phyloP scores from a whole-genome alignment of 1,140 invertebrate species.

The Gerris buenoi region DNA sequence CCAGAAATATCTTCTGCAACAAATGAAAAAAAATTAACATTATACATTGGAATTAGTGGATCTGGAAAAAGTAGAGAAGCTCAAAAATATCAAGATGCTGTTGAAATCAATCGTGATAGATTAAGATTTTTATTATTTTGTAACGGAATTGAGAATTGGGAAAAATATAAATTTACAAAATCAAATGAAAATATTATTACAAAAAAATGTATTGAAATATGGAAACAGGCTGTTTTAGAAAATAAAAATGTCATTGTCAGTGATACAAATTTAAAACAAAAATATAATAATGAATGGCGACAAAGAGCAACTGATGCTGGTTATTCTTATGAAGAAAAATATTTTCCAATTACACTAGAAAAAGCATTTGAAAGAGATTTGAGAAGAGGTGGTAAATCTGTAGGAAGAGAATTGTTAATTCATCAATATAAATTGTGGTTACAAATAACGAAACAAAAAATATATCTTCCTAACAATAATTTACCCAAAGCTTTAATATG shows the following conservation, averaged over 20 bases:
- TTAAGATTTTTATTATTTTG: background rate
- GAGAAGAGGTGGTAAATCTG: background rate
- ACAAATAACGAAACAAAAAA: background rate
- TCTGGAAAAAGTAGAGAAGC: background rate
- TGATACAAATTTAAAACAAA: background rate
- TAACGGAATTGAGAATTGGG: background rate
- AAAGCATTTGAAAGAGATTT: background rate
- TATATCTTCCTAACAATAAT: background rate
- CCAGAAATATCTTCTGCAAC: background rate
- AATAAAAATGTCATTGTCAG: background rate
- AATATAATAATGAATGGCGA: background rate
- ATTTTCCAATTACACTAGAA: background rate
- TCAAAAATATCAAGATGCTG: background rate
- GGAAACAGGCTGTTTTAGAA: background rate
- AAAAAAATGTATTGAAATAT: background rate
- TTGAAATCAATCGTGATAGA: background rate
- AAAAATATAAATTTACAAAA: background rate
- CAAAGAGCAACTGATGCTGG: background rate
- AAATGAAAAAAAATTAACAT: background rate
- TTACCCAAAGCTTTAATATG: background rate
- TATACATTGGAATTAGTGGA: background rate
- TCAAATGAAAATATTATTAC: background rate
- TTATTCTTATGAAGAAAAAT: background rate
- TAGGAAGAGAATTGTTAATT: background rate
- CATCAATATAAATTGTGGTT: background rate